A percentile compares a stretch with the other conserved stretches of the same genome.
These are phyloP conservation scores for Salarias fasciatus DNA, from an alignment of 2,797 vertebrate species.

Conservation along the genomic window DNA sequence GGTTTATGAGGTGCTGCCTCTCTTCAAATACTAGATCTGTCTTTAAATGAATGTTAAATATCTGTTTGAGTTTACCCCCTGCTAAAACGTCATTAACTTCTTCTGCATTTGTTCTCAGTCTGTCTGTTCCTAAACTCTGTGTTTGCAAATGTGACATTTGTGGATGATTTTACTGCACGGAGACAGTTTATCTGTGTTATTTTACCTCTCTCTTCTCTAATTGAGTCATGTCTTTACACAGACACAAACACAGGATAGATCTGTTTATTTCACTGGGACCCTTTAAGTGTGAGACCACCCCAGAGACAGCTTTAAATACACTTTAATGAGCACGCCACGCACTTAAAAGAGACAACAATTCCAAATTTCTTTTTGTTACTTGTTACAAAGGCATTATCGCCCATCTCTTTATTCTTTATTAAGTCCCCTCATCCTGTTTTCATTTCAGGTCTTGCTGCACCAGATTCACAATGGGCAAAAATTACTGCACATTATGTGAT, in stretches of 20 bases:
- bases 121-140: background rate
- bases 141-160: constrained; percentile 16
- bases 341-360: too few relatives aligned
- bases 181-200: constrained; percentile 34
- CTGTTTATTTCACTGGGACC: constrained; percentile 38
- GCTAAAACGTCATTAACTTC: constrained; percentile 20
- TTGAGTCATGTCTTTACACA: constrained; percentile 41
- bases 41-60: constrained; percentile 22
- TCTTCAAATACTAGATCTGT: constrained; percentile 24
- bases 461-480: too few relatives aligned
- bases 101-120: background rate
- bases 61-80: constrained; percentile 31
- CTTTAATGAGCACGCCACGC: constrained; percentile 12
- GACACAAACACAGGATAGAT: constrained; percentile 24
- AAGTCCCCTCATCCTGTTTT: too few relatives aligned
- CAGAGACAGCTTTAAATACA: constrained; percentile 61
- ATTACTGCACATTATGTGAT: too few relatives aligned
- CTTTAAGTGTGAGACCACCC: constrained; percentile 73
- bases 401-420: too few relatives aligned
- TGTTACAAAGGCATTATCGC: too few relatives aligned
- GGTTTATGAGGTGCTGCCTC: constrained; percentile 49
- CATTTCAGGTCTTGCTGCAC: too few relatives aligned
- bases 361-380: background rate
- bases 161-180: constrained; percentile 36
- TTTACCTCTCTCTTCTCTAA: constrained; percentile 38